Conservation (phyloP, 2,797 vertebrate species). For the Hyperoplus immaculatus region DNA sequence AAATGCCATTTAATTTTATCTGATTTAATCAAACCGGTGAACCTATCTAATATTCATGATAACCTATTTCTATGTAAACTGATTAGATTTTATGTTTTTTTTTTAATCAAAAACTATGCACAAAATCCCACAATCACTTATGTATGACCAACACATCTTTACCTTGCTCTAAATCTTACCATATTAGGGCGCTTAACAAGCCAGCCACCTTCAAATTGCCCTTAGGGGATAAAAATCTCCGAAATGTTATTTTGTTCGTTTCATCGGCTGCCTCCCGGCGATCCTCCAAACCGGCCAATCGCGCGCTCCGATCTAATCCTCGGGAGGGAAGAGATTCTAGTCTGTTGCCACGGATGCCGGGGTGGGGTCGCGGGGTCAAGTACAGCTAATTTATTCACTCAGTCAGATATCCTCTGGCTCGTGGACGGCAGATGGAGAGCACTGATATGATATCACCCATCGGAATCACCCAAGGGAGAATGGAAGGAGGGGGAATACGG, state of each 20-base stretch:
- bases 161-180: slow-evolving; percentile 52
- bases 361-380: slow-evolving; percentile 85
- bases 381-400: slow-evolving; percentile 91
- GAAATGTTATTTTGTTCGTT: slow-evolving; percentile 76
- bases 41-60: slow-evolving; percentile 9
- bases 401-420: slow-evolving; percentile 88
- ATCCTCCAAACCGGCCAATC: slow-evolving; percentile 71
- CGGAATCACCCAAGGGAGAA: slow-evolving; percentile 77
- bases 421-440: slow-evolving; percentile 85
- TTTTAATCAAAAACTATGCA: slow-evolving; percentile 9
- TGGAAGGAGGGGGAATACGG: slow-evolving; percentile 27
- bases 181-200: slow-evolving; percentile 60
- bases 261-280: slow-evolving; percentile 65
- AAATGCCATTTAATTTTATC: slow-evolving; percentile 31
- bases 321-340: slow-evolving; percentile 68
- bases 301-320: slow-evolving; percentile 78
- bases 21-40: slow-evolving; percentile 15
- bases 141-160: slow-evolving; percentile 50
- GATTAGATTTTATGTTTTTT: slow-evolving; percentile 6
- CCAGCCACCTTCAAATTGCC: slow-evolving; percentile 76
- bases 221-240: slow-evolving; percentile 77
- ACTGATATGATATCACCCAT: slow-evolving; percentile 87
- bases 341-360: slow-evolving; percentile 74
- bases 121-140: slow-evolving; percentile 36
- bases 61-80: slow-evolving; percentile 42